Evolutionary conservation across 1,140 invertebrate genomes (phyloP), one percentile per base, ranked within the genome.

Genomic region (Rhyacophila brunnea): DNA sequence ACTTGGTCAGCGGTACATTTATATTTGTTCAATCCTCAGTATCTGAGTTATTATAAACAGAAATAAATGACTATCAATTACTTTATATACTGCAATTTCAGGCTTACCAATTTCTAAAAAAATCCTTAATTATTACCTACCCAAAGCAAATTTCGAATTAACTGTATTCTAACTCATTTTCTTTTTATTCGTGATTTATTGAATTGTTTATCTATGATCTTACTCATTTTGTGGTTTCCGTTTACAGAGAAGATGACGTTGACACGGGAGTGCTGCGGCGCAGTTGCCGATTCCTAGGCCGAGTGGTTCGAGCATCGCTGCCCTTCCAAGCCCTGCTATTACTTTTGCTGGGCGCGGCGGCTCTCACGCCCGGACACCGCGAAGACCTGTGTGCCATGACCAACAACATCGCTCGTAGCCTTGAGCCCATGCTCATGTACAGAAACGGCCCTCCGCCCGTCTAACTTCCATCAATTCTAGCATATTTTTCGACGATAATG

Each of bases 241-340:
- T 50, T 72, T 74, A 32, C 58, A 61, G 58, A 43, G 58, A 69
- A 67, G 79, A 79, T 72, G 81, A 80, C 64, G 81, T 82, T 68
- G 82, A 85, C 68, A 81, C 81, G 50, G 83, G 85, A 62, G 83
- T 87, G 48, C 78, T 92, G 64, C 80, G 82, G 36, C 84, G 88
- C 68, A 86, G 90, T 63, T 87, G 87, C 67, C 84, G 87, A 42
- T 95, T 94, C 82, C 81, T 96, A 68, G 85, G 88, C 58, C 85
- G 94, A 68, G 94, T 95, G 52, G 81, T 94, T 55, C 82, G 92
- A 69, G 90, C 93, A 32, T 95, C 93, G 10, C 78, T 97, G 58
- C 94, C 94, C 20, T 91, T 98, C 69, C 91, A 95, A 76, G 90
- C 92, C 32, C 75, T 96, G 59, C 88, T 96, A 80, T 79, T 96